phyloP scores from a whole-genome alignment of 2,888 invertebrate genomes.

The Noctua janthina region DNA sequence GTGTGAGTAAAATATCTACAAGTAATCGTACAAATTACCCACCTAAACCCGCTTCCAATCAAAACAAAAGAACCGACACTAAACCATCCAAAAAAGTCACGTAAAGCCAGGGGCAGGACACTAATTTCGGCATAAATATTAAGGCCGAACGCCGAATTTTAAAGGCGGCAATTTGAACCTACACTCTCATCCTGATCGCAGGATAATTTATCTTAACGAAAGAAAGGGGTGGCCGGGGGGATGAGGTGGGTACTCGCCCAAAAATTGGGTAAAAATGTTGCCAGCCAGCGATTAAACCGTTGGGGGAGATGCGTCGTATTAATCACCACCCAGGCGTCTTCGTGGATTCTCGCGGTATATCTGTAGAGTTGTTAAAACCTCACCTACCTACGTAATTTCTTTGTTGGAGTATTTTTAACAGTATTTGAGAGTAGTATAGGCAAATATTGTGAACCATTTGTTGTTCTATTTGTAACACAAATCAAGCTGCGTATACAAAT shows the following conservation, averaged over 20 bases:
- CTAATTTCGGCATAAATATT: constrained; percentile 86
- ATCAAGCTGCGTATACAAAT: too few relatives aligned
- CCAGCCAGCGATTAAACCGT: constrained; percentile 90
- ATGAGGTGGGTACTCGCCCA: constrained; percentile 79
- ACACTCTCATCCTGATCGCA: constrained; percentile 90
- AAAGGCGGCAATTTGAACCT: constrained; percentile 90
- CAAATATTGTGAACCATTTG: not conserved
- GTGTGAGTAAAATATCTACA: not conserved
- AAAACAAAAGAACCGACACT: constrained; percentile 48
- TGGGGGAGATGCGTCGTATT: constrained; percentile 90
- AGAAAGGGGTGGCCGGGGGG: constrained; percentile 88
- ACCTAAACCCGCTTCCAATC: constrained; percentile 12
- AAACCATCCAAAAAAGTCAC: constrained; percentile 72
- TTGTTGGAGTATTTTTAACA: not conserved
- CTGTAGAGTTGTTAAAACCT: constrained; percentile 74
- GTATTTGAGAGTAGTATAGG: not conserved
- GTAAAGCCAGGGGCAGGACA: constrained; percentile 72
- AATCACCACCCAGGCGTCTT: constrained; percentile 90
- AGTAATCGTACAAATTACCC: not conserved
- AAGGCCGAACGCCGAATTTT: constrained; percentile 88
- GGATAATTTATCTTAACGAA: constrained; percentile 91
- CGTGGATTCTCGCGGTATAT: constrained; percentile 81
- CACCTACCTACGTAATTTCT: not conserved
- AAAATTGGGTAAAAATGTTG: constrained; percentile 91
- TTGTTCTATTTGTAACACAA: not conserved